Base-by-base conservation (phyloP, 2,888 invertebrate genomes). In the Amphipyra berbera region DNA sequence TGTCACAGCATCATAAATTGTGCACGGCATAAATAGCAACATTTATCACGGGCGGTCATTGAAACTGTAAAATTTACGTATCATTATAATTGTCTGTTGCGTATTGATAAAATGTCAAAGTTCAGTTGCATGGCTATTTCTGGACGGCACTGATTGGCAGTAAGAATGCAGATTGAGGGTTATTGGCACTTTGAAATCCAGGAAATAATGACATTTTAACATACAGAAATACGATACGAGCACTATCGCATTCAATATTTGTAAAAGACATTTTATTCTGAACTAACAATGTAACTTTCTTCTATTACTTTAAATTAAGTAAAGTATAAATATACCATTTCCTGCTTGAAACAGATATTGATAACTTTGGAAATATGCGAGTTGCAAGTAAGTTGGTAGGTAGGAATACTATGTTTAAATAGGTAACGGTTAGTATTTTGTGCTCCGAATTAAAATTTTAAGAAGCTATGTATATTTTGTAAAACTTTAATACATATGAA, bases 71-170 rank as follows among this genome's bases (percentile, higher is more conserved):
- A 70, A 72, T 76, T 62, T 61, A 61, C 70, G 61, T 69, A 60
- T 62, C 64, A 55, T 48, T 73, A 67, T 61, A 61, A 67, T 59
- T 57, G 55, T 61, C 59, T 47, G 63, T 61, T 59, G 54, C n/a
- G 56, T 68, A 63, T 69, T 62, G 78, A 72, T 67, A 72, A 71
- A 68, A 73, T 72, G 79, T 79, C 79, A 81, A 61, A 73, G 79
- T 76, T 79, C 80, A 79, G 60, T 44, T 55, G 57, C 14, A 49
- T 37, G 13, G 53, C 65, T 73, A 73, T 71, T 73, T 61, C 65
- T 69, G 73, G 61, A 45, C 8, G n/a, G 38, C 40, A 35, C 13
- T 78, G 70, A 76, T 73, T 68, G 76, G 55, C 60, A 63, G 14
- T 66, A 65, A 72, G 78, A 62, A 58, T 62, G 15, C 6, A 35